Base-by-base conservation (phyloP, 2,888 invertebrate genomes). In the Hirtodrosophila confusa region DNA sequence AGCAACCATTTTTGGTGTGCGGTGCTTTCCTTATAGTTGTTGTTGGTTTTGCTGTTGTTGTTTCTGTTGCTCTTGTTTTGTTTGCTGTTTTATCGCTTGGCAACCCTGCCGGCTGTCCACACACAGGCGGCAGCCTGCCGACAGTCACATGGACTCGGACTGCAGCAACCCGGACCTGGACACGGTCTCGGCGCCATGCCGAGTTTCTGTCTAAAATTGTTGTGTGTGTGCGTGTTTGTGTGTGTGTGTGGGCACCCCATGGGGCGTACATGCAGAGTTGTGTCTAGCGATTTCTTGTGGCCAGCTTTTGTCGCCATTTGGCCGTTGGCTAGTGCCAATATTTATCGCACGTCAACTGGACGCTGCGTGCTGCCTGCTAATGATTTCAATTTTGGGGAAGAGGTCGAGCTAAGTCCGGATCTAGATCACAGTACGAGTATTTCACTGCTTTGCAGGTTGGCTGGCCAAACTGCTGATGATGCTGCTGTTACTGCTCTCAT, bases 271-370 rank as follows among this genome's bases (percentile, higher is more conserved):
- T 76, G 66, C 66, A 47, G 67, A 55, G 66, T 63, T 54, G 44
- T 65, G 76, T 69, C 79, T 63, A 48, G 55, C 69, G 57, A 41
- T 63, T 68, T 62, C 77, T 72, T 61, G 75, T 73, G 68, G 58
- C 41, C 64, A 65, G 70, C 69, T 57, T 60, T 65, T 63, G 69
- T 68, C 75, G 75, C 75, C 73, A 66, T 72, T 69, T 69, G 75
- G 63, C 69, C 69, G 62, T 53, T 50, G 63, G 58, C 40, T 63
- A 68, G 60, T 50, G 63, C 63, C 47, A 51, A 65, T 70, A 83
- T 80, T 86, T 79, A 86, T 83, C 68, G 74, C 80, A 63, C 70
- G 64, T 68, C 75, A 82, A 67, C 75, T 71, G 68, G 45, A 74
- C 75, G 58, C 48, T 56, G 51, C 49, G 65, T 57, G 67, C 49